These are phyloP conservation scores for Microvelia longipes DNA, from an alignment of 1,140 invertebrate species.

Conservation along the genomic window DNA sequence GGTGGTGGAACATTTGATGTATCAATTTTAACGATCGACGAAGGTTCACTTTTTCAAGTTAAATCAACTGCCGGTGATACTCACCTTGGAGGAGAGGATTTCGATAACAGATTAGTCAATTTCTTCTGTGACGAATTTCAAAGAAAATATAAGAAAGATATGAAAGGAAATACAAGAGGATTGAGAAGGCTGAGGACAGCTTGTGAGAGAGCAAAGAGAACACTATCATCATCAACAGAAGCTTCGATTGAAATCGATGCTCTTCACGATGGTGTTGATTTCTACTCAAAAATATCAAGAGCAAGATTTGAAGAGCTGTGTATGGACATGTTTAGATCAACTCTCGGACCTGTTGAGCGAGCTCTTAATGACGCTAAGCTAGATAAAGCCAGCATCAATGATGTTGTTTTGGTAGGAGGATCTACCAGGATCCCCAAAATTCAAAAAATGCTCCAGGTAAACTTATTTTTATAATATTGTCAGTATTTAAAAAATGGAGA, in stretches of 20 bases:
- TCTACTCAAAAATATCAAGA: constrained; percentile 52
- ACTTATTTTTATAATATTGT: too few species aligned
- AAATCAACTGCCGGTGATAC: constrained; percentile 48
- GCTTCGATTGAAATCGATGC: constrained; percentile 55
- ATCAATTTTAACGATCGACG: constrained; percentile 70
- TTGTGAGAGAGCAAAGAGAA: constrained; percentile 62
- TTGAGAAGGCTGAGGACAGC: constrained; percentile 38
- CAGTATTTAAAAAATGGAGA: too few species aligned
- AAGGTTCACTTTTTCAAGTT: constrained; percentile 49
- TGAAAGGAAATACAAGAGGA: constrained; percentile 32
- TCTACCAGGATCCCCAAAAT: constrained; percentile 45
- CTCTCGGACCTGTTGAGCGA: constrained; percentile 38
- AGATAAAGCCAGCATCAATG: constrained; percentile 46
- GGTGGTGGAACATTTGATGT: constrained; percentile 71
- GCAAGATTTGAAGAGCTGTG: constrained; percentile 71
- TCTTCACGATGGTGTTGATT: constrained; percentile 51
- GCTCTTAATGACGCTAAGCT: constrained; percentile 50
- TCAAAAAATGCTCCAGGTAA: constrained; percentile 31
- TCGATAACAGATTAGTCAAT: constrained; percentile 66
- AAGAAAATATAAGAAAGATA: constrained; percentile 35
- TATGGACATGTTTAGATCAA: constrained; percentile 52
- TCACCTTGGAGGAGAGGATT: constrained; percentile 66
- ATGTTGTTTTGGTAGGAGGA: constrained; percentile 54
- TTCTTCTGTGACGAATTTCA: constrained; percentile 45
- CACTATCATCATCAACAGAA: constrained; percentile 55